Percentiles rank a stretch among this genome's conserved stretches.
Conservation (phyloP, 1,140 invertebrate species). For the Drosophila sproati region DNA sequence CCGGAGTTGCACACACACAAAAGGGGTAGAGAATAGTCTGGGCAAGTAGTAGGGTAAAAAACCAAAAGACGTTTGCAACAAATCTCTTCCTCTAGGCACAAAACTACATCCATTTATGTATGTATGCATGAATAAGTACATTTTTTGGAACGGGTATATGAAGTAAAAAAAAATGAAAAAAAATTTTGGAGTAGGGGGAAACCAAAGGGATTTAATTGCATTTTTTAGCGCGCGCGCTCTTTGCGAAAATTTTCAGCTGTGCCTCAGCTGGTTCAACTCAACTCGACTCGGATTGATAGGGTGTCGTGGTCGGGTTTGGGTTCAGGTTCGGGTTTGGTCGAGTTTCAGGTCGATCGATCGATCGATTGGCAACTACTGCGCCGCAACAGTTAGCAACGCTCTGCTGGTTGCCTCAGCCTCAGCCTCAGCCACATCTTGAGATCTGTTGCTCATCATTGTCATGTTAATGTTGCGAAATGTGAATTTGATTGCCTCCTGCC, state of each 20-base stretch:
- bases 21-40: constrained; percentile 36
- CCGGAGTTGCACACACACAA: constrained; percentile 28
- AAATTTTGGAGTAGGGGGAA: constrained; percentile 39
- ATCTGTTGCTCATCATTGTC: constrained; percentile 51
- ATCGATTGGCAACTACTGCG: constrained; percentile 54
- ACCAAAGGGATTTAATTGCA: constrained; percentile 73
- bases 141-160: constrained; percentile 37
- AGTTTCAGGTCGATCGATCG: constrained; percentile 35
- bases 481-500: constrained; percentile 77
- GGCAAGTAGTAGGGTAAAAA: constrained; percentile 30
- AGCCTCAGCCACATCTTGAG: constrained; percentile 30
- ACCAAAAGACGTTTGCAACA: constrained; percentile 77
- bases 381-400: constrained; percentile 67
- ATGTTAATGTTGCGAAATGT: constrained; percentile 77
- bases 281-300: constrained; percentile 32
- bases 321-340: constrained; percentile 9
- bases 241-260: constrained; percentile 75
- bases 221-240: constrained; percentile 78
- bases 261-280: constrained; percentile 40
- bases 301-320: constrained; percentile 3
- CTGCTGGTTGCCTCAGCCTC: constrained; percentile 38
- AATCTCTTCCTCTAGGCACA: constrained; percentile 50
- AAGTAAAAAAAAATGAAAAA: constrained; percentile 26
- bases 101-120: not conserved
- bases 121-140: constrained; percentile 21